Evolutionary conservation across 2,797 vertebrate species (phyloP), one percentile per base, ranked within the genome.

Genomic region (Lateolabrax maculatus): DNA sequence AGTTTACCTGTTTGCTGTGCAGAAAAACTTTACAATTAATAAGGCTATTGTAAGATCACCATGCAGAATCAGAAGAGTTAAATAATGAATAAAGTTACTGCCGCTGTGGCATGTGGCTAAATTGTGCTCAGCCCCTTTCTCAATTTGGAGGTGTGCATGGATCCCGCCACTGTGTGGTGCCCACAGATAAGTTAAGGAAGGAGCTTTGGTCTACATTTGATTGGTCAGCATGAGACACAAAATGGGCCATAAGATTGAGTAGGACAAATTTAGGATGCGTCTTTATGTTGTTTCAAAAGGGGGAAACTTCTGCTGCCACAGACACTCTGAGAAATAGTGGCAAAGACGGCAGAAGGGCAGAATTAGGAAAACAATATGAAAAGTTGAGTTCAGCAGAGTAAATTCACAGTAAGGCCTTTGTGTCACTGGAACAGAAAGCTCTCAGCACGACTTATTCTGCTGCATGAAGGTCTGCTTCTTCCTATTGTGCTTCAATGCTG

Each of bases 401-500:
- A 83, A 81, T 27, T 66, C 77, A 70, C 51, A 9, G 66, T 53
- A 27, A 76, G 75, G 70, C 62, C 82, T 71, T 23, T 37, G 19
- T 71, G 80, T 77, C 61, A 69, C 9, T 0, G 53, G 36, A 39
- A 71, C 67, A 73, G 49, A 71, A 56, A 64, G 62, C 80, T 67
- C 74, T 74, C 48, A 43, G 52, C 56, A 9, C 18, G 15, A 71
- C 75, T 79, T 31, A 27, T 46, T 77, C 74, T 31, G 13, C 49
- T 0, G 12, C 34, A 55, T n/a, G 76, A 77, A 77, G 67, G 81
- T 84, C 76, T 69, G 56, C 79, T 44, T 77, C 71, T 43, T 29
- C 69, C 83, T 12, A 53, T 78, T 90, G 73, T 83, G 79, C 70
- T 27, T 27, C 19, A 1, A 52, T 49, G 55, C 80, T 34, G 68